Evolutionary conservation across 2,888 invertebrate genomes (phyloP).

Genomic region (Drosophila prostipennis): DNA sequence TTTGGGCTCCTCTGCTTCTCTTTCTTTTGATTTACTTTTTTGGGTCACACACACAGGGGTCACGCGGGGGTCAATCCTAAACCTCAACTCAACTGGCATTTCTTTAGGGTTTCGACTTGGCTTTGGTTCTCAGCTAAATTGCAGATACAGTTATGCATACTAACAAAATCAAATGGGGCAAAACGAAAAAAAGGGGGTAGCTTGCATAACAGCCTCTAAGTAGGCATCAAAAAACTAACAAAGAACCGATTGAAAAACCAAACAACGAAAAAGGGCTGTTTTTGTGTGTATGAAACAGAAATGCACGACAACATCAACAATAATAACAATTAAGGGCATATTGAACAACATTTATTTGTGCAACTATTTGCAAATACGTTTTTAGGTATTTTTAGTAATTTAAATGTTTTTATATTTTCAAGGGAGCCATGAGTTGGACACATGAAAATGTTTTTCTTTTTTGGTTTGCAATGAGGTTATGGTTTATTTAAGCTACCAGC

Average conservation of each 20-base stretch:
- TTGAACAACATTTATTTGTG: constrained; percentile 56
- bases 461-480: constrained; percentile 10
- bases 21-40: constrained; percentile 37
- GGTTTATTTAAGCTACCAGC: background rate
- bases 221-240: constrained; percentile 63
- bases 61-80: constrained; percentile 5
- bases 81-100: constrained; percentile 51
- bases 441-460: constrained; percentile 1
- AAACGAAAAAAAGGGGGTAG: constrained; percentile 42
- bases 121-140: constrained; percentile 38
- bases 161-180: constrained; percentile 32
- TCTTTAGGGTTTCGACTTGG: constrained; percentile 8
- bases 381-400: constrained; percentile 23
- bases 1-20: constrained; percentile 1
- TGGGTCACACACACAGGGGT: constrained; percentile 53
- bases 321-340: constrained; percentile 57
- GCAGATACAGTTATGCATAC: constrained; percentile 37
- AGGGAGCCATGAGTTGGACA: constrained; percentile 6
- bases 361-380: constrained; percentile 60
- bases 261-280: constrained; percentile 31
- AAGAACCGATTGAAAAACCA: constrained; percentile 38
- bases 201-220: constrained; percentile 71
- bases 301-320: constrained; percentile 62
- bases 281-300: constrained; percentile 45
- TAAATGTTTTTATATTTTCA: constrained; percentile 12